Percentiles rank a stretch among this genome's conserved stretches.
Evolutionary conservation across 1,140 invertebrate genomes (phyloP).

Genomic region (Drosophila ironensis): DNA sequence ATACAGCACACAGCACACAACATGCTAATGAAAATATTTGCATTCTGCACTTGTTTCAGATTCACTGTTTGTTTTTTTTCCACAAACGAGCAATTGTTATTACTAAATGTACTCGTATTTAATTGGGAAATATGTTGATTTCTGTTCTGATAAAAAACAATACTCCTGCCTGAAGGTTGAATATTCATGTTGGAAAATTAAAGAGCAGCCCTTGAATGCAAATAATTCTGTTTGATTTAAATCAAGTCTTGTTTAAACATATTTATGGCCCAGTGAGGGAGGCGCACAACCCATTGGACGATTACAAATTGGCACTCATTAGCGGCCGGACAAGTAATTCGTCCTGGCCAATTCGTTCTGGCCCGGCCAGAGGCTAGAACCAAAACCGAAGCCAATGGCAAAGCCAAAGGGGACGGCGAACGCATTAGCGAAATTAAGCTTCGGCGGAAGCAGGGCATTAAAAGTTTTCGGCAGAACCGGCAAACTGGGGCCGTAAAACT

Average conservation of each 20-base stretch:
- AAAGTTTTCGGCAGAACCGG: conserved; percentile 47
- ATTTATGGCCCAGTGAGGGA: not conserved
- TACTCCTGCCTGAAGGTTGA: too few relatives aligned
- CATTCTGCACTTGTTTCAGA: not conserved
- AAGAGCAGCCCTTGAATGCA: too few relatives aligned
- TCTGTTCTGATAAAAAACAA: too few relatives aligned
- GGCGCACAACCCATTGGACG: not conserved
- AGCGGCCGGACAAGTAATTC: conserved; percentile 38
- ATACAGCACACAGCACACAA: too few relatives aligned
- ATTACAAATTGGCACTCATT: conserved; percentile 61
- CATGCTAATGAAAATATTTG: not conserved
- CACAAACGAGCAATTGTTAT: too few relatives aligned
- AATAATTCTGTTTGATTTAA: too few relatives aligned
- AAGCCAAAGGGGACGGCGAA: conserved; percentile 4
- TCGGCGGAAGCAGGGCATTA: conserved; percentile 60
- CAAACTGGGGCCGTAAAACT: conserved; percentile 44
- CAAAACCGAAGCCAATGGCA: too few relatives aligned
- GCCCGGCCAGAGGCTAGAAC: not conserved
- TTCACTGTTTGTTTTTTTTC: too few relatives aligned
- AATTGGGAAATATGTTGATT: too few relatives aligned
- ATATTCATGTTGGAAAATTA: too few relatives aligned
- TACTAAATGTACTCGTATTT: too few relatives aligned
- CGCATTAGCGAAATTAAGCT: conserved; percentile 68
- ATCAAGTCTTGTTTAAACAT: conserved; percentile 1
- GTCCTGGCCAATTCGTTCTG: not conserved